Evolutionary conservation across 2,797 vertebrate species (phyloP), one percentile per base, ranked within the genome.

Genomic region (Hippoglossus hippoglossus): DNA sequence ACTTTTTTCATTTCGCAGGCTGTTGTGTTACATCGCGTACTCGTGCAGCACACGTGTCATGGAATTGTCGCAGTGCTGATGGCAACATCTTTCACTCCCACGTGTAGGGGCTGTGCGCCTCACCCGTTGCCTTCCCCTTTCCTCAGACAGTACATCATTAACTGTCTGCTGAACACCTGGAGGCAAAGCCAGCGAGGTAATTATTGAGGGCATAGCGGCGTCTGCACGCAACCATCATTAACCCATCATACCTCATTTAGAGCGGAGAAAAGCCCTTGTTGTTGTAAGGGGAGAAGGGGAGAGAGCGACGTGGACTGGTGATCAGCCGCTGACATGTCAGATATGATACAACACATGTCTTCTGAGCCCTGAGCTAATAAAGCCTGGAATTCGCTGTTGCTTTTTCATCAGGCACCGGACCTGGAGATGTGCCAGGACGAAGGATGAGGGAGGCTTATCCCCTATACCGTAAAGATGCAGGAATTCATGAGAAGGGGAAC

Each of bases 161-260:
- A 80, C 90, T 93, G 91, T 92, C 92, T 93, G 88, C 81, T 79
- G 83, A 88, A 90, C 88, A 93, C 94, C 93, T 93, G 94, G 84
- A 93, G 90, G 91, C 88, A 77, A 84, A 82, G 68, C 78, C 75
- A 78, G 79, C 51, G 11, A 87, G 82, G 80, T 92, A 92, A 94
- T 94, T 91, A 94, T 73, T 67, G 81, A 85, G 85, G 87, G 81
- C 79, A 86, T 47, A 71, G 85, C 83, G 52, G 68, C 19, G 89
- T 93, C 92, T 92, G 93, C 94, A 94, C 90, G 86, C 92, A 93
- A 92, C 80, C 77, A 49, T 85, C 84, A 89, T 94, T 88, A 93
- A 92, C 83, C 89, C 88, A 85, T 89, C 52, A 64, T 82, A 81
- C 73, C 82, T 83, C 86, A 86, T 83, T 91, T 85, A 66, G 72